Conservation (phyloP, 2,113 vertebrate genomes). For the Phylloscopus whistleri region DNA sequence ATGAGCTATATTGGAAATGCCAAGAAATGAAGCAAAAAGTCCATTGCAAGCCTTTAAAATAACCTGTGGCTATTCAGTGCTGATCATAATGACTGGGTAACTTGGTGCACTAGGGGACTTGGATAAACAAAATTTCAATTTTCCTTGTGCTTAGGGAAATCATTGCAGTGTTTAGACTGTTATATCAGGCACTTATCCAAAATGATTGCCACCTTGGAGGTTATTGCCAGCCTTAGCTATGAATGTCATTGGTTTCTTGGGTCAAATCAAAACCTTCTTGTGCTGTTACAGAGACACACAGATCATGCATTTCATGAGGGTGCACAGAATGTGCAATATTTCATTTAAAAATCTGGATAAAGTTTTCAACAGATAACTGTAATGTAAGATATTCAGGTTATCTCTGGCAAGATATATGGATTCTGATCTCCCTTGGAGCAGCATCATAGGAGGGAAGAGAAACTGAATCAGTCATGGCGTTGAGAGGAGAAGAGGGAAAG, state of each 20-base stretch:
- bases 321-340: background rate
- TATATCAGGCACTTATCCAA: slow-evolving; percentile 10
- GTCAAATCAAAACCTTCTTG: background rate
- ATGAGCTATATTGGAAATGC: background rate
- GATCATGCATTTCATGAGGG: background rate
- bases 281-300: background rate
- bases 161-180: background rate
- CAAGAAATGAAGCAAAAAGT: background rate
- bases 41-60: background rate
- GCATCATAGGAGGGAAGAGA: background rate
- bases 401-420: background rate
- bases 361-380: background rate
- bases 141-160: slow-evolving; percentile 6
- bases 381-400: background rate
- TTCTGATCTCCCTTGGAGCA: background rate
- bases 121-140: background rate
- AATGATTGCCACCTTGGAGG: slow-evolving; percentile 40
- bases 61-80: background rate
- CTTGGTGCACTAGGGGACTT: background rate
- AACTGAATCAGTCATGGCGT: background rate
- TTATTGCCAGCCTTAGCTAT: background rate
- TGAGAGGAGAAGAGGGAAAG: background rate
- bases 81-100: background rate
- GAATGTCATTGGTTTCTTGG: slow-evolving; percentile 31
- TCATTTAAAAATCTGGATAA: background rate